Conservation (phyloP, 2,888 invertebrate species). For the Xestobium rufovillosum region DNA sequence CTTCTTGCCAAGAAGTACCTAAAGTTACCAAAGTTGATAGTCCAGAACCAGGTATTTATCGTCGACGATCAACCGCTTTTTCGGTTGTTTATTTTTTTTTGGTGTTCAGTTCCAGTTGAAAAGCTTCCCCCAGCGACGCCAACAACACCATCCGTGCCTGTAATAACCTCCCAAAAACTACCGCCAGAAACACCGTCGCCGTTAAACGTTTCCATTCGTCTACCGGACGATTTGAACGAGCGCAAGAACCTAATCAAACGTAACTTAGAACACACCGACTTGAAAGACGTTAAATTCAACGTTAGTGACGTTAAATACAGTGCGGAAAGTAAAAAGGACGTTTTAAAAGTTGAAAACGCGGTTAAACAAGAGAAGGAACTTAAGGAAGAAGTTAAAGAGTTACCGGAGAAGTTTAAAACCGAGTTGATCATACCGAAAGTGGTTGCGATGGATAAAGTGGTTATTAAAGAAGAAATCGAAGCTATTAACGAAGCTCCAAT, state of each 20-base stretch:
- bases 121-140: conserved; percentile 12
- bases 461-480: conserved; percentile 39
- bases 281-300: conserved; percentile 29
- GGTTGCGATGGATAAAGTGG: conserved; percentile 48
- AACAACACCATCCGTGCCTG: conserved; percentile 30
- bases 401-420: conserved; percentile 48
- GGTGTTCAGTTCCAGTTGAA: conserved; percentile 28
- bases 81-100: no score
- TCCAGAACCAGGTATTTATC: no score
- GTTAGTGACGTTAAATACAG: conserved; percentile 25
- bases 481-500: conserved; percentile 33
- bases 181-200: conserved; percentile 28
- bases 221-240: conserved; percentile 42
- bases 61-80: no score
- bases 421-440: conserved; percentile 57
- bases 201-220: conserved; percentile 40
- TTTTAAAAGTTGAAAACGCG: conserved; percentile 19
- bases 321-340: conserved; percentile 33
- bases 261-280: conserved; percentile 30
- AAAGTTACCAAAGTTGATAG: neutral
- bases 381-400: conserved; percentile 31
- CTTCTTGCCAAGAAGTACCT: neutral
- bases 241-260: conserved; percentile 41
- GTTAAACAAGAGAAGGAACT: conserved; percentile 23
- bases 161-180: conserved; percentile 28